phyloP scores from a whole-genome alignment of 2,888 invertebrate species.

The Caenorhabditis sulstoni region DNA sequence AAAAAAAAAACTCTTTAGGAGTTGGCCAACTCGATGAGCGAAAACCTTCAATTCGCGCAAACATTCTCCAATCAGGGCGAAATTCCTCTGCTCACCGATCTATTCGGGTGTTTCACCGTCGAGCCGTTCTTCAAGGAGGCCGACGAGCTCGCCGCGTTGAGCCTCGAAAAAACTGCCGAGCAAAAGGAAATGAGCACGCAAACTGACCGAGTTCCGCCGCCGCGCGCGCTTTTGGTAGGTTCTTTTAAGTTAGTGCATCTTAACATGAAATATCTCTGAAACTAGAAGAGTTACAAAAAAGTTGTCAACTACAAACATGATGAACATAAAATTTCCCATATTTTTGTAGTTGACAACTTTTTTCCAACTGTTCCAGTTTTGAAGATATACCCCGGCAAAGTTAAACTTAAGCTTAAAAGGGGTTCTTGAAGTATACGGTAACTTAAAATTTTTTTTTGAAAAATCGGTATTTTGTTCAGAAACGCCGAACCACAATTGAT shows the following conservation, averaged over 20 bases:
- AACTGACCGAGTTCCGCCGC: constrained; percentile 50
- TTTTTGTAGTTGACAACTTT: too few relatives aligned
- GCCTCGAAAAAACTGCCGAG: constrained; percentile 27
- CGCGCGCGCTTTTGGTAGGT: constrained; percentile 43
- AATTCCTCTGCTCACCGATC: constrained; percentile 74
- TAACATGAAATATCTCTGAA: too few relatives aligned
- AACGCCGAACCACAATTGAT: constrained; percentile 52
- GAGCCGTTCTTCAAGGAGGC: constrained; percentile 72
- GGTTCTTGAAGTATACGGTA: too few relatives aligned
- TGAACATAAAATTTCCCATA: too few relatives aligned
- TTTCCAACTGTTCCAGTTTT: too few relatives aligned
- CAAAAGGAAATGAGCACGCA: constrained; percentile 39
- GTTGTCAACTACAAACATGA: too few relatives aligned
- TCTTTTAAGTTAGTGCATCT: too few relatives aligned
- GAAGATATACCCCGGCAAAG: too few relatives aligned
- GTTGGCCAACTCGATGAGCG: constrained; percentile 76
- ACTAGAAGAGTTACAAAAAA: too few relatives aligned
- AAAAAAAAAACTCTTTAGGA: constrained; percentile 45
- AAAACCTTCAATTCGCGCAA: constrained; percentile 78
- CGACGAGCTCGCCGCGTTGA: constrained; percentile 45
- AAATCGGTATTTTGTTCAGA: constrained; percentile 38
- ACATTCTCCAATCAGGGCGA: constrained; percentile 75
- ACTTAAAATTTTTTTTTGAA: too few relatives aligned
- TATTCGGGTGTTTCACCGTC: constrained; percentile 79
- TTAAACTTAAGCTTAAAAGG: too few relatives aligned